Base-by-base conservation (phyloP, 2,113 vertebrate genomes). In the Amblyornis subalaris region DNA sequence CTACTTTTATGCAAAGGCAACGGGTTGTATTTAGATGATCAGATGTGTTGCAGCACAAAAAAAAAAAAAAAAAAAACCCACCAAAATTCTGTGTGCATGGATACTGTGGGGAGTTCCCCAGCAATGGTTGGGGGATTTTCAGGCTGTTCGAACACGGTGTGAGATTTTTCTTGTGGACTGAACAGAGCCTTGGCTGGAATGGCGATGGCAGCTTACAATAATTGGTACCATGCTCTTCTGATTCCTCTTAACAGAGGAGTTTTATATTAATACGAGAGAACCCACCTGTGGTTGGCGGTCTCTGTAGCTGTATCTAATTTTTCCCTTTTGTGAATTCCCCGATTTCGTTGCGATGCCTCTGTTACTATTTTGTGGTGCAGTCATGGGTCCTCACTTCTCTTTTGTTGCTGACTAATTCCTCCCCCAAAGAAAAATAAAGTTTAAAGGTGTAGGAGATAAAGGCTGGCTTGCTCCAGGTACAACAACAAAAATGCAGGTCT, bases 251-350 rank as follows among this genome's bases (percentile, higher is more conserved):
- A 51, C 75, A 21, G 35, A 92, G 81, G 65, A 38, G n/a, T 24
- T 92, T 96, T 81, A 70, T 90, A 72, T 48, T 74, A 85, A 93
- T 81, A 9, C 2, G 70, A 93, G 51, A 83, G 62, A 95, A 91
- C 92, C 80, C 79, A 94, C 89, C 93, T 95, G 87, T 91, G 93
- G 69, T 35, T 90, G 93, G 45, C 4, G 0, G 85, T 84, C 85
- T 88, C 67, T 2, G 73, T 80, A 65, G 85, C 77, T 83, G 54
- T 70, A 88, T 89, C 70, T 93, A 67, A 82, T 89, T 93, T 89
- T 81, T 74, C 64, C 36, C 69, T 79, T 83, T 40, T 78, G 86
- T 87, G 48, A 96, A 96, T 95, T 95, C 95, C 96, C 95, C 23
- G 0, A 50, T 91, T 89, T 93, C 47, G 1, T 66, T 31, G 83